Conservation (phyloP, 1,140 invertebrate genomes). For the Pseudobourletiella spinata region DNA sequence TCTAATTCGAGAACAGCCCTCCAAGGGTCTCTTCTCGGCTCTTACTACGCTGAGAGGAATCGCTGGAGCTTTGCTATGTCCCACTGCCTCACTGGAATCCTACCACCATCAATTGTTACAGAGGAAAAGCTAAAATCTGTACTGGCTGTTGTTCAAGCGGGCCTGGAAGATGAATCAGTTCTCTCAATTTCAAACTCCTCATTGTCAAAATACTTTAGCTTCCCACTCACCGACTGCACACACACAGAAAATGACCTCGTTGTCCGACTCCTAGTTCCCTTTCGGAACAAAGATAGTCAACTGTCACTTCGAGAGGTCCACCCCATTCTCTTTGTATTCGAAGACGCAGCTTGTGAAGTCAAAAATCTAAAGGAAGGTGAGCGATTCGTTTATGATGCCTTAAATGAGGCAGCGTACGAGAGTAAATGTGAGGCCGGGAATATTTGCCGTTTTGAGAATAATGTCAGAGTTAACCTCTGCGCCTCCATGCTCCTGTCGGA, state of each 20-base stretch:
- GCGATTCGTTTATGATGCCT: conserved; percentile 17
- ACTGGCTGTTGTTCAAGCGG: no score
- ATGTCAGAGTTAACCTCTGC: not conserved
- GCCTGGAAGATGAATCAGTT: no score
- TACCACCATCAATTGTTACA: conserved; percentile 22
- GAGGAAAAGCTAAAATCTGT: not conserved
- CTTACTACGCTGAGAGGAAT: conserved; percentile 32
- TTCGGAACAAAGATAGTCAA: not conserved
- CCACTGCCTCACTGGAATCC: conserved; percentile 10
- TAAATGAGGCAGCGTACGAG: conserved; percentile 4
- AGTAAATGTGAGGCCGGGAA: conserved; percentile 9
- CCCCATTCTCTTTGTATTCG: no score
- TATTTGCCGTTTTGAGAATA: not conserved
- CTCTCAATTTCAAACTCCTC: not conserved
- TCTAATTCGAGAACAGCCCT: conserved; percentile 29
- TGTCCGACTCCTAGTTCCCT: conserved; percentile 26
- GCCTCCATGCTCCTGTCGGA: not conserved
- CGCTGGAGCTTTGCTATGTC: conserved; percentile 27
- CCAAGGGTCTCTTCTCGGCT: conserved; percentile 16
- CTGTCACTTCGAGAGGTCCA: not conserved
- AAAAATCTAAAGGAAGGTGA: not conserved
- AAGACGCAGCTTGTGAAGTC: not conserved
- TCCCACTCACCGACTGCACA: conserved; percentile 31
- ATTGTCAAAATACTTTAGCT: conserved; percentile 26
- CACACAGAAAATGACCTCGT: conserved; percentile 22